Evolutionary conservation across 2,797 vertebrate genomes (phyloP).

Genomic region (Mus minutoides): DNA sequence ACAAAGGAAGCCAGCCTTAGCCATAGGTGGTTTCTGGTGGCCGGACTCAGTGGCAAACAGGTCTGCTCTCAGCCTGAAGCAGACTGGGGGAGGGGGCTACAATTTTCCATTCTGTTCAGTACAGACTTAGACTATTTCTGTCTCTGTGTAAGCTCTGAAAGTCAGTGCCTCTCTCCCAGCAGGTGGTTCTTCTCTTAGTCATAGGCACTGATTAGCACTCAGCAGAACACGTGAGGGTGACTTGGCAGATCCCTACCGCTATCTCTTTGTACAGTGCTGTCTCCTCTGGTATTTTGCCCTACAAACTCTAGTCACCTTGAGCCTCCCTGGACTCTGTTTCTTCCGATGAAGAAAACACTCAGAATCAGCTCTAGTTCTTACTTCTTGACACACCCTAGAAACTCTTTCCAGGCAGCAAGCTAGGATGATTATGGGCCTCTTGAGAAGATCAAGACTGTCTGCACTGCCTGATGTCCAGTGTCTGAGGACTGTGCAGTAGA

Average conservation of each 20-base stretch:
- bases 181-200: background rate
- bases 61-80: too few species aligned
- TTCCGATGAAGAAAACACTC: background rate
- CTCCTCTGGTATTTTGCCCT: background rate
- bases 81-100: too few species aligned
- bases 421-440: background rate
- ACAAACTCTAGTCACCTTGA: background rate
- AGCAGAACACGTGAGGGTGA: background rate
- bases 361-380: background rate
- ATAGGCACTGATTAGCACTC: background rate
- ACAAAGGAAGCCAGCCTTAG: too few species aligned
- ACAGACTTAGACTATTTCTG: background rate
- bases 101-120: background rate
- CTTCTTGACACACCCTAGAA: background rate
- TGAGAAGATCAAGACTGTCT: background rate
- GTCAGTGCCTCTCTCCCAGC: background rate
- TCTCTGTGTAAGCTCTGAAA: background rate
- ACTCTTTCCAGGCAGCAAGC: background rate
- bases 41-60: too few species aligned
- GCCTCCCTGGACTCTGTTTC: background rate
- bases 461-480: background rate
- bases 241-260: background rate
- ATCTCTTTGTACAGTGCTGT: background rate
- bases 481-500: background rate
- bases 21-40: too few species aligned